Evolutionary conservation across 2,113 vertebrate genomes (phyloP).

Genomic region (Cyprinodon brontotheroides): DNA sequence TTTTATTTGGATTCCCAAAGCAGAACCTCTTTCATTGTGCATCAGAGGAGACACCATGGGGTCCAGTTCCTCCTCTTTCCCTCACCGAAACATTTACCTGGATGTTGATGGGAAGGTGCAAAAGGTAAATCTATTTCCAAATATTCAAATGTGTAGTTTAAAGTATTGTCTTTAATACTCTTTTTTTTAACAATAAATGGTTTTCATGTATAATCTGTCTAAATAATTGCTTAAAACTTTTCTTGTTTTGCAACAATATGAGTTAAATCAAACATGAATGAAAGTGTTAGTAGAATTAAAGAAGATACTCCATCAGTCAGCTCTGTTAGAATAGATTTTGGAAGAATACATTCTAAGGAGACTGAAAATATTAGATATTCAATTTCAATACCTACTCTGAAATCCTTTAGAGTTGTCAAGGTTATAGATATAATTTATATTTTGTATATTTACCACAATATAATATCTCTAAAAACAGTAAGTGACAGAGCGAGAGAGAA

Average conservation of each 20-base stretch:
- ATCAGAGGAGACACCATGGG: slow-evolving; percentile 74
- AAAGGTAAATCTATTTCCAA: slow-evolving; percentile 66
- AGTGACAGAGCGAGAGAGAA: neutral
- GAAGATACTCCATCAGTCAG: neutral
- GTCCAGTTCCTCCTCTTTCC: slow-evolving; percentile 78
- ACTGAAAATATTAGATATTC: neutral
- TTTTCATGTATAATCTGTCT: too few species aligned
- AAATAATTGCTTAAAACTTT: too few species aligned
- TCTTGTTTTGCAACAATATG: too few species aligned
- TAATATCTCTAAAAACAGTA: neutral
- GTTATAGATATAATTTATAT: neutral
- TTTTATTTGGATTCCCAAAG: neutral
- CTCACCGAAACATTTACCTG: slow-evolving; percentile 78
- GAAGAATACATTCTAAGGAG: neutral
- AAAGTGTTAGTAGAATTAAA: neutral
- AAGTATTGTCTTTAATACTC: neutral
- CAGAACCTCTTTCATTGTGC: slow-evolving; percentile 15
- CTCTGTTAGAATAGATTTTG: neutral
- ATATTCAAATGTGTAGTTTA: neutral
- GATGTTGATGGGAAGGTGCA: slow-evolving; percentile 81
- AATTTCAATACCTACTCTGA: neutral
- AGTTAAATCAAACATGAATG: neutral
- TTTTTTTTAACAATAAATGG: neutral
- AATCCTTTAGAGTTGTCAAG: neutral
- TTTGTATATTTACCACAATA: neutral